Evolutionary conservation across 2,888 invertebrate species (phyloP).

Genomic region (Steinernema carpocapsae): DNA sequence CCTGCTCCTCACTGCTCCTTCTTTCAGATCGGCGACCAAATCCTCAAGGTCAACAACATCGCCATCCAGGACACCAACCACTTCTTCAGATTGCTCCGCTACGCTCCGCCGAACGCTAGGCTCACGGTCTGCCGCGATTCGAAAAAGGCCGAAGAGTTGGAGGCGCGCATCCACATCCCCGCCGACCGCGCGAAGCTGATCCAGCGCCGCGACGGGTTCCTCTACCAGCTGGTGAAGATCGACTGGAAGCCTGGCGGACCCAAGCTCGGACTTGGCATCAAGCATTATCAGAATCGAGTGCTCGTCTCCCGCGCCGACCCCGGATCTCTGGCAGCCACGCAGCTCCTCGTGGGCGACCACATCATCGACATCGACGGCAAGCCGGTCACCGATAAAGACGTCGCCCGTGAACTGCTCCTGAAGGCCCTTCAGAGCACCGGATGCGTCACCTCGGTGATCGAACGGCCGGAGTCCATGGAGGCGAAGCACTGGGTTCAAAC

Average conservation of each 20-base stretch:
- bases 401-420: slow-evolving; percentile 48
- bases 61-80: slow-evolving; percentile 51
- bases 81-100: slow-evolving; percentile 59
- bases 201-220: slow-evolving; percentile 59
- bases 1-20: neutral
- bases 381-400: slow-evolving; percentile 53
- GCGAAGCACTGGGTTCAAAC: slow-evolving; percentile 46
- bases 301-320: slow-evolving; percentile 57
- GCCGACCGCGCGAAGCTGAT: slow-evolving; percentile 59
- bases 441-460: slow-evolving; percentile 45
- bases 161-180: slow-evolving; percentile 57
- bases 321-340: slow-evolving; percentile 51
- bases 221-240: slow-evolving; percentile 49
- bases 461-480: slow-evolving; percentile 49
- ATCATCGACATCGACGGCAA: slow-evolving; percentile 49
- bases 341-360: slow-evolving; percentile 48
- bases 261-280: slow-evolving; percentile 62
- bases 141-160: slow-evolving; percentile 51
- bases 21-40: slow-evolving; percentile 57
- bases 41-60: slow-evolving; percentile 52
- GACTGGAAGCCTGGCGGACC: slow-evolving; percentile 54
- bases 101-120: slow-evolving; percentile 52
- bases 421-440: slow-evolving; percentile 45
- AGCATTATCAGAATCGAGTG: slow-evolving; percentile 62
- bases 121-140: slow-evolving; percentile 49